phyloP scores from a whole-genome alignment of 2,113 vertebrate species.

The Coturnix japonica region DNA sequence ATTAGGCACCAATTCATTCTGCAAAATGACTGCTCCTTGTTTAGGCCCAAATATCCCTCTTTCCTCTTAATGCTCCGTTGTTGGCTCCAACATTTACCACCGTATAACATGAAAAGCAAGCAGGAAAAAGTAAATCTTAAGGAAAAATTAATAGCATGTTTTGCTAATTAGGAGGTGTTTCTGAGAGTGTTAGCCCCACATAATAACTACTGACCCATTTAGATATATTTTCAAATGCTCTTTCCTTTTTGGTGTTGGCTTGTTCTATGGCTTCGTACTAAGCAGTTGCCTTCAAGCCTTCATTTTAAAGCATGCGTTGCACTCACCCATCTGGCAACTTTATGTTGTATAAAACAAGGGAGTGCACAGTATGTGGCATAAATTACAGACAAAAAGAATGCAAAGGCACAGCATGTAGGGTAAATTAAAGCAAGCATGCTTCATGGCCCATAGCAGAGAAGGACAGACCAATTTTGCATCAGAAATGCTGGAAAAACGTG shows the following conservation, averaged over 20 bases:
- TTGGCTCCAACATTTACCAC: background rate
- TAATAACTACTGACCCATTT: background rate
- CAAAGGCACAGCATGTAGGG: conserved; percentile 58
- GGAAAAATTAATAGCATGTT: background rate
- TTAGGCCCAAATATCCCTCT: background rate
- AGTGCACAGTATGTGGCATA: conserved; percentile 67
- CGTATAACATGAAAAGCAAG: background rate
- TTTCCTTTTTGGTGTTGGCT: conserved; percentile 38
- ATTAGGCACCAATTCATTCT: background rate
- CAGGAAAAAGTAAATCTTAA: background rate
- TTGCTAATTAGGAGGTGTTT: conserved; percentile 18
- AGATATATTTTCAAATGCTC: conserved; percentile 26
- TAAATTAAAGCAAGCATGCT: conserved; percentile 66
- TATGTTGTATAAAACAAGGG: conserved; percentile 66
- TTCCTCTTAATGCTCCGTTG: background rate
- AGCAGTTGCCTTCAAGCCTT: conserved; percentile 57
- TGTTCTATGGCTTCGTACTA: conserved; percentile 31
- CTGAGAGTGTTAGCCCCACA: conserved; percentile 9
- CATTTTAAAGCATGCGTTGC: conserved; percentile 42
- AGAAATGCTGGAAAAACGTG: conserved; percentile 54
- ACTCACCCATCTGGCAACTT: conserved; percentile 70
- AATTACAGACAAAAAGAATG: conserved; percentile 72
- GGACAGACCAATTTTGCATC: conserved; percentile 54
- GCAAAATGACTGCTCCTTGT: background rate
- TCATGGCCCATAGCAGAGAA: conserved; percentile 51